phyloP scores from a whole-genome alignment of 2,113 vertebrate species.

The Athene noctua region DNA sequence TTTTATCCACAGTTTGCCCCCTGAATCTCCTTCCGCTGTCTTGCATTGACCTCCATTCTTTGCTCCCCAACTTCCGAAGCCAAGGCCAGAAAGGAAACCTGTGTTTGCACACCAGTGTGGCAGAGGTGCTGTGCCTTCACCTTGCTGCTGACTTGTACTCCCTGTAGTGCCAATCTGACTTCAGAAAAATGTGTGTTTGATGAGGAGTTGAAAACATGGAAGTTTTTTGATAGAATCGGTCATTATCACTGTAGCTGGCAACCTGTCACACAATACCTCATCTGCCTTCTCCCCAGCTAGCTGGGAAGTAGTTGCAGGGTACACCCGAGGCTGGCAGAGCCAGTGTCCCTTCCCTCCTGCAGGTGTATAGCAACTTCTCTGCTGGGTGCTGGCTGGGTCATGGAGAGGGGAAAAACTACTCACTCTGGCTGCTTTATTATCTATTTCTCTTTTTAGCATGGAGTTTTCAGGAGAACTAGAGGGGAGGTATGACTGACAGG shows the following conservation, averaged over 20 bases:
- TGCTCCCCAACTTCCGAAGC: background rate
- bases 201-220: background rate
- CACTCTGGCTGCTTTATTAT: background rate
- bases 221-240: background rate
- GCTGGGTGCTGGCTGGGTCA: background rate
- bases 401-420: background rate
- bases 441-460: background rate
- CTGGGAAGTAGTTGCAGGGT: background rate
- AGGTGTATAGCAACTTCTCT: background rate
- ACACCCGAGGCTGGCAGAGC: background rate
- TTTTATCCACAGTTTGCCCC: background rate
- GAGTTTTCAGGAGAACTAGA: background rate
- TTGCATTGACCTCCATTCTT: background rate
- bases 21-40: background rate
- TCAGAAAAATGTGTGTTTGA: background rate
- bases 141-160: background rate
- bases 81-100: background rate
- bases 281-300: background rate
- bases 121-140: background rate
- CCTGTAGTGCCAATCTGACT: background rate
- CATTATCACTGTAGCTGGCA: accelerated
- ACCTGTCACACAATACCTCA: background rate
- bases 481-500: background rate
- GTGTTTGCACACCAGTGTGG: background rate
- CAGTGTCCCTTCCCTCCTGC: background rate